Conservation (phyloP, 2,797 vertebrate genomes). For the Orientallactaga sibirica region DNA sequence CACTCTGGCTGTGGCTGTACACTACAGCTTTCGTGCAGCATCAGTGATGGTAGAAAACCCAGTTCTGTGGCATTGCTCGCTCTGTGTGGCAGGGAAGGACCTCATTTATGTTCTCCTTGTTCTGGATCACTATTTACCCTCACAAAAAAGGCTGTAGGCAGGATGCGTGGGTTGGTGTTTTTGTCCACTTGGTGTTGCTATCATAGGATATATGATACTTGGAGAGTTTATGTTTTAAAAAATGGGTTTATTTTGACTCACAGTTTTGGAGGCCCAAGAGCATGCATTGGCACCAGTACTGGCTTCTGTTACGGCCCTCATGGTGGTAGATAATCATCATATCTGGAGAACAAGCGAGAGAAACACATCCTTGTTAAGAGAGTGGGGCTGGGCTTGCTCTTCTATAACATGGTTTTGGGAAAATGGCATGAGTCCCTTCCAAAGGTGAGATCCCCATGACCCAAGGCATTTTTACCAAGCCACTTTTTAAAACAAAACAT, state of each 20-base stretch:
- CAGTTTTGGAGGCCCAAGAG: not conserved
- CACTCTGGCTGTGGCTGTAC: conserved; percentile 20
- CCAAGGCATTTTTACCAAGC: not conserved
- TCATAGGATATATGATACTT: not conserved
- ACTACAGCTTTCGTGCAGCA: not conserved
- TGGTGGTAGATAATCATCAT: not conserved
- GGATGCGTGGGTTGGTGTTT: not conserved
- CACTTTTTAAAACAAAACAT: not conserved
- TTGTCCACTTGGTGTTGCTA: not conserved
- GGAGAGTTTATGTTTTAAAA: not conserved
- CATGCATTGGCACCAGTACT: not conserved
- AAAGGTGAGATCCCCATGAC: not conserved
- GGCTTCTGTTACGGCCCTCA: not conserved
- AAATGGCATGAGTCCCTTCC: not conserved
- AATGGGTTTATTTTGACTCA: not conserved
- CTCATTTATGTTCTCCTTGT: not conserved
- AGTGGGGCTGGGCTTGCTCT: not conserved
- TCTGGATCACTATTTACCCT: not conserved
- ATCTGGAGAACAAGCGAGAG: not conserved
- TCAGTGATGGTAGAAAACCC: not conserved
- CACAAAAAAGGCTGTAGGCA: not conserved
- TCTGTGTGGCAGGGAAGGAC: not conserved
- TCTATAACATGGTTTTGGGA: not conserved
- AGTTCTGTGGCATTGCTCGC: not conserved
- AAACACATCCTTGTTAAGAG: not conserved